Conservation (phyloP, 1,140 invertebrate genomes). For the Lineus longissimus region DNA sequence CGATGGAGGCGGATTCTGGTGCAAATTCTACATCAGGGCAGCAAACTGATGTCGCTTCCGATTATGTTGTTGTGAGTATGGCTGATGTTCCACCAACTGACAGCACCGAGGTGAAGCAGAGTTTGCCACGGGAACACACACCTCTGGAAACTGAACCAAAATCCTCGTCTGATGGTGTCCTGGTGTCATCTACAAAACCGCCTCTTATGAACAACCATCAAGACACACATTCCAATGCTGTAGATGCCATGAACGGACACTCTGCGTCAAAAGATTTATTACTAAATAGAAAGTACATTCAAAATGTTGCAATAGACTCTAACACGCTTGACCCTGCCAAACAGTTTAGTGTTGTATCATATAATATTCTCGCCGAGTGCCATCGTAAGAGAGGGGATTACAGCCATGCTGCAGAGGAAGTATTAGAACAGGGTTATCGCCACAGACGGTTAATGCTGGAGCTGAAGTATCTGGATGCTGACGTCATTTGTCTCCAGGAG, state of each 20-base stretch:
- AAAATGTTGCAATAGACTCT: conserved; percentile 3
- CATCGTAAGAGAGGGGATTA: conserved; percentile 39
- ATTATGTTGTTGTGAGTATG: conserved; percentile 42
- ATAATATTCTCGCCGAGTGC: conserved; percentile 52
- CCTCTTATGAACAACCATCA: background rate
- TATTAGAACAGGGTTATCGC: conserved; percentile 31
- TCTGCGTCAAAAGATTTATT: conserved; percentile 32
- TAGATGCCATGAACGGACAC: conserved; percentile 12
- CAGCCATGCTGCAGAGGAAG: conserved; percentile 35
- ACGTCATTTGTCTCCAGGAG: conserved; percentile 51
- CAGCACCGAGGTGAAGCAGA: conserved; percentile 35
- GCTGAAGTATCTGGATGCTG: conserved; percentile 40
- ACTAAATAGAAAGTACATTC: conserved; percentile 28
- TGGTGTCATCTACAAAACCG: background rate
- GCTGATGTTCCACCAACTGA: conserved; percentile 40
- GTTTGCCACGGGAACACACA: conserved; percentile 23
- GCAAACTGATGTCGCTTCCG: conserved; percentile 23
- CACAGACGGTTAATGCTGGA: conserved; percentile 42
- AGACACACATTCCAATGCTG: conserved; percentile 12
- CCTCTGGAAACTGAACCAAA: no score
- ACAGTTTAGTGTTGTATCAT: conserved; percentile 44
- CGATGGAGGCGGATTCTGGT: background rate
- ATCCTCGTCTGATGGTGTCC: background rate
- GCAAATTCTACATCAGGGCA: conserved; percentile 7
- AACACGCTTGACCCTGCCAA: conserved; percentile 21